These are phyloP conservation scores for Nansenia antarctica DNA, from an alignment of 2,113 vertebrate genomes.

Conservation along the genomic window DNA sequence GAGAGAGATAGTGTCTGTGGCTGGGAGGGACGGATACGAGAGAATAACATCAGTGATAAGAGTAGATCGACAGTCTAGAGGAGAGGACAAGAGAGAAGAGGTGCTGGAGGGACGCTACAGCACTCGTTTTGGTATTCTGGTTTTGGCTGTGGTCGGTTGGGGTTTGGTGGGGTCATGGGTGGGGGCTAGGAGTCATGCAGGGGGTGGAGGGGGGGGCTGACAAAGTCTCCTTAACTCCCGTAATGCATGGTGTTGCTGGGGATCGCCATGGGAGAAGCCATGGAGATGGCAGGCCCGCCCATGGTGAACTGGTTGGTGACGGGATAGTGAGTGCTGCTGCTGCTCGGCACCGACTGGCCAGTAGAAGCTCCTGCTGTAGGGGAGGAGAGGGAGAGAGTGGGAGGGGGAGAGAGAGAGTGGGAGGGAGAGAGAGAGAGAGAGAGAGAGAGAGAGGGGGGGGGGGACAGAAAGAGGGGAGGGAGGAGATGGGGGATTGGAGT, in stretches of 20 bases:
- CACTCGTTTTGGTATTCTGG: slow-evolving; percentile 80
- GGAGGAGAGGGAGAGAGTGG: not conserved
- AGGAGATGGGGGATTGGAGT: too few relatives aligned
- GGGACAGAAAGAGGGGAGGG: too few relatives aligned
- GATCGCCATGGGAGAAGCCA: slow-evolving; percentile 94
- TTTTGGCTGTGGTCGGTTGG: slow-evolving; percentile 74
- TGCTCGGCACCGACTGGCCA: slow-evolving; percentile 78
- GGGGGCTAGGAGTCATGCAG: slow-evolving; percentile 49
- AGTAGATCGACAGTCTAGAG: slow-evolving; percentile 34
- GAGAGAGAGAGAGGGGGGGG: too few relatives aligned
- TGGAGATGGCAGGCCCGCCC: slow-evolving; percentile 92
- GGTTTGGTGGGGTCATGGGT: slow-evolving; percentile 52
- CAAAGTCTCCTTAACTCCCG: slow-evolving; percentile 80
- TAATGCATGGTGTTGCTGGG: slow-evolving; percentile 96
- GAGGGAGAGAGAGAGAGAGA: not conserved
- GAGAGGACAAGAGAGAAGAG: slow-evolving; percentile 4
- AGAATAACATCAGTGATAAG: slow-evolving; percentile 29
- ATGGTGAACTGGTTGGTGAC: slow-evolving; percentile 95
- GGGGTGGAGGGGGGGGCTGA: slow-evolving; percentile 27
- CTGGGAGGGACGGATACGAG: slow-evolving; percentile 59
- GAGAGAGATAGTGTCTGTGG: slow-evolving; percentile 34
- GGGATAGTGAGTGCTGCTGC: slow-evolving; percentile 82
- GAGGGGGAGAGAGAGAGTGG: not conserved
- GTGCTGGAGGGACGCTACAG: slow-evolving; percentile 47
- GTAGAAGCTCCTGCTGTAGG: slow-evolving; percentile 80